Evolutionary conservation across 2,797 vertebrate species (phyloP), one percentile per base, ranked within the genome.

Genomic region (Catharus ustulatus): DNA sequence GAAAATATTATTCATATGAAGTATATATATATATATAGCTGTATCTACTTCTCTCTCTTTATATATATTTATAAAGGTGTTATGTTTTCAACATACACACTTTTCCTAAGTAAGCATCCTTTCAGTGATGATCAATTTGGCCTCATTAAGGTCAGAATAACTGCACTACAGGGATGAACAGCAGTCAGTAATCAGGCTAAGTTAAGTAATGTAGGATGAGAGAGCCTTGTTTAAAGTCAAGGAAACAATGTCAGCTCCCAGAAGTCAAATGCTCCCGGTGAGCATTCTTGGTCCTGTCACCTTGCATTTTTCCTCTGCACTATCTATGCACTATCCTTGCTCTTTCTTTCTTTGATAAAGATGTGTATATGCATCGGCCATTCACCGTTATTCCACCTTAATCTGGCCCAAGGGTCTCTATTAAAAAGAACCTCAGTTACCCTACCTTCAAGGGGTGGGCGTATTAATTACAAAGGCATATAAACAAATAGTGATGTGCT

Each of bases 21-120:
- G 7, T 38, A 10, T 18, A 21, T 64, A 4, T 73, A 10, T 23
- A 11, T 24, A 4, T 73, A 10, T 24, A 11, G 20, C 6, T 49
- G 2, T n/a, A 15, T 46, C 13, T 38, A 5, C 23, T 2, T 43
- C 2, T 23, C 2, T 43, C 2, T 38, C 3, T 40, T 5, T 34
- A 7, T 32, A 38, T 21, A 48, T 43, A 45, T 42, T 75, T 14
- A 43, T 16, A 71, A 36, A 51, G 7, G 8, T 48, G 52, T 49
- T 74, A 78, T 34, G 45, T 83, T 93, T 74, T 29, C 20, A 74
- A 45, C 11, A 27, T 38, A 74, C 0, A 0, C 24, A 12, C 34
- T 40, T 83, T 64, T 52, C 40, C 10, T 40, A 76, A 52, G 19
- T 20, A 59, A 67, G 2, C 15, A 45, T 61, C 13, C 24, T 54